phyloP scores from a whole-genome alignment of 2,113 vertebrate species.

The Apeltes quadracus region DNA sequence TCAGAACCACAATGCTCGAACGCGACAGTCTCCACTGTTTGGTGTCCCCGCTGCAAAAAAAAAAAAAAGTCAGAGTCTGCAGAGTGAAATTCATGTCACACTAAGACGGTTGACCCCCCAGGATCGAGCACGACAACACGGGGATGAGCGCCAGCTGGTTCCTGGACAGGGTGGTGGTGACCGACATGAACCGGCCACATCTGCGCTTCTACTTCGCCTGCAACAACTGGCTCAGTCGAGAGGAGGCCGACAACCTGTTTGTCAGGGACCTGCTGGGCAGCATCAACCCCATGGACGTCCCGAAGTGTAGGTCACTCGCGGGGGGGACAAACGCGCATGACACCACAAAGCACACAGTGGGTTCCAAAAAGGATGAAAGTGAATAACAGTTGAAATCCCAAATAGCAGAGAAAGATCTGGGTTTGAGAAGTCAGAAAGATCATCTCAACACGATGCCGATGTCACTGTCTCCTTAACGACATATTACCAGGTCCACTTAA shows the following conservation, averaged over 20 bases:
- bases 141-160: conserved; percentile 94
- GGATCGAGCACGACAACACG: conserved; percentile 97
- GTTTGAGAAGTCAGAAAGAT: background rate
- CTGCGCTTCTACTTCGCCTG: conserved; percentile 94
- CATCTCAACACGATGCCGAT: too few relatives aligned
- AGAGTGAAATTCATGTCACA: conserved; percentile 1
- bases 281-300: conserved; percentile 93
- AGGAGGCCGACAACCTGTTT: conserved; percentile 90
- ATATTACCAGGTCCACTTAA: background rate
- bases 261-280: conserved; percentile 93
- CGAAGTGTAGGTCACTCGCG: conserved; percentile 88
- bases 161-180: conserved; percentile 90
- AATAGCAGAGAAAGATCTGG: background rate
- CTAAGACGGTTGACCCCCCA: conserved; percentile 59
- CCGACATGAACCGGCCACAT: conserved; percentile 94
- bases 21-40: background rate
- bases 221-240: conserved; percentile 95
- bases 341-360: background rate
- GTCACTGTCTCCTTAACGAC: background rate
- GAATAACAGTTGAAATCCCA: conserved; percentile 7
- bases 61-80: too few relatives aligned
- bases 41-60: background rate
- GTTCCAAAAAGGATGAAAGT: conserved; percentile 6
- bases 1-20: background rate
- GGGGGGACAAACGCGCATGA: background rate